Base-by-base conservation (phyloP, 2,113 vertebrate species). In the Epinephelus fuscoguttatus region DNA sequence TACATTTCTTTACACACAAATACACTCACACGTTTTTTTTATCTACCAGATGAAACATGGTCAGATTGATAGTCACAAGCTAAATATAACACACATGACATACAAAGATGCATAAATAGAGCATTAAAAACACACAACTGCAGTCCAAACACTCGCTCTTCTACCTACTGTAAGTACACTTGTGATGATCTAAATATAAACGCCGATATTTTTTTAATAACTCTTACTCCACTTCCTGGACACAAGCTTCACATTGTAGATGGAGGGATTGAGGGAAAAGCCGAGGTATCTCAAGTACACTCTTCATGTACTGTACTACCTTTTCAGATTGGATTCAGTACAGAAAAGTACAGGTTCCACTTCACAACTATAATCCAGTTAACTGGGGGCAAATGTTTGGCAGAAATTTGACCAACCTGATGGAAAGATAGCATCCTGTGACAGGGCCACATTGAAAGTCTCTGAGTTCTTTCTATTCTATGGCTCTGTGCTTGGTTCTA, bases 131-230 rank as follows among this genome's bases (percentile, higher is more conserved):
- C 14, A 67, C 37, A 72, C 25, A 49, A 5, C 42, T 25, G 33
- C 57, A 59, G 49, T 19, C 33, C 33, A 53, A 47, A 61, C 74
- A 56, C 27, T 30, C 9, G 3, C 33, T 74, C 56, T 19, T 42
- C 15, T 27, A 14, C 25, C 33, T 50, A 23, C 25, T 71, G 19
- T 47, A 55, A 70, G 63, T 50, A 66, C 50, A 69, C 80, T 63
- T 62, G n/a, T 53, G 27, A 37, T 69, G n/a, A 91, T 94, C 92
- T 95, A 89, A 89, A 93, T 95, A 94, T 96, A 95, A 96, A 95
- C 90, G 91, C 92, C 88, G 93, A 91, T 91, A 89, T 9, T 53
- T 19, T n/a, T 61, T 75, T 57, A 70, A 77, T 37, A 50, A 52
- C 53, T 61, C 76, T 93, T 91, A 94, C 95, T 96, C 93, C 88